These are phyloP conservation scores for Sterrhoptilus dennistouni DNA, from an alignment of 2,113 vertebrate species.

Conservation along the genomic window DNA sequence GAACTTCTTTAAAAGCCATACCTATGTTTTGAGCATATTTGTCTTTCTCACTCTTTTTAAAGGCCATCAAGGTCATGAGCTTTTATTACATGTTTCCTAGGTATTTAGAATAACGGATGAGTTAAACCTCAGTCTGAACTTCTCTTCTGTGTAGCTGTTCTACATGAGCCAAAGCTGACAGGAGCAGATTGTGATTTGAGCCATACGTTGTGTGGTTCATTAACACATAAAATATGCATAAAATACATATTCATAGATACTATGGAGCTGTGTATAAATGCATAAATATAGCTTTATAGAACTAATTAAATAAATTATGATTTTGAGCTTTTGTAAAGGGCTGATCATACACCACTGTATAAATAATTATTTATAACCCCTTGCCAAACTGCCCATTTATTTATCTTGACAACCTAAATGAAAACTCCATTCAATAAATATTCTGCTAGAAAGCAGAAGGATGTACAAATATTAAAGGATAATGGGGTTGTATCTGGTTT, in stretches of 20 bases:
- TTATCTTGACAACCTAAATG: constrained; percentile 12
- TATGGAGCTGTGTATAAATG: not conserved
- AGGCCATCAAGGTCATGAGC: not conserved
- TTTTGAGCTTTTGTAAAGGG: not conserved
- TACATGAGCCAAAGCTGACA: not conserved
- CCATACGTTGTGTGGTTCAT: not conserved
- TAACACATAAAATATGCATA: constrained; percentile 12
- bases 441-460: not conserved
- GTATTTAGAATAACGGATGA: not conserved
- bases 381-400: not conserved
- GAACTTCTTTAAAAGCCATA: not conserved
- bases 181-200: not conserved
- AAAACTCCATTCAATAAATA: constrained; percentile 2
- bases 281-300: not conserved
- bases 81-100: not conserved
- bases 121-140: not conserved
- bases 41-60: not conserved
- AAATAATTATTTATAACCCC: not conserved
- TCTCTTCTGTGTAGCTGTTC: not conserved
- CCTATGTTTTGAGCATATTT: not conserved
- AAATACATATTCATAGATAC: not conserved
- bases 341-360: not conserved
- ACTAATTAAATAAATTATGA: not conserved
- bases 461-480: not conserved
- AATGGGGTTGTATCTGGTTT: not conserved